Evolutionary conservation across 1,140 invertebrate genomes (phyloP).

Genomic region (Latrodectus geometricus): DNA sequence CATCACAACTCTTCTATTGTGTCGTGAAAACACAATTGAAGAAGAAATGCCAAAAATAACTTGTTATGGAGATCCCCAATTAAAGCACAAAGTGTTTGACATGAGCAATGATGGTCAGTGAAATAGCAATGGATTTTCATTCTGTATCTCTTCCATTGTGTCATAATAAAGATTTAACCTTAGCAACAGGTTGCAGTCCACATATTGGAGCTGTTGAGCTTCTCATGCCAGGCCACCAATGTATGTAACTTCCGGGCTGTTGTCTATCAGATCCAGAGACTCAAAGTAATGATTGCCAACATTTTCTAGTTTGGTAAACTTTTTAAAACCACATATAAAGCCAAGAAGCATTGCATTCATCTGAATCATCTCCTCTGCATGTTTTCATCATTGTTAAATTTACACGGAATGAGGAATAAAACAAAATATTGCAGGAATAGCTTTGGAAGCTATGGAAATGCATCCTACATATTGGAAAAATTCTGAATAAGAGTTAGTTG

Average conservation of each 20-base stretch:
- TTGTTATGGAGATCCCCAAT: conserved; percentile 67
- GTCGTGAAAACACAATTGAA: conserved; percentile 62
- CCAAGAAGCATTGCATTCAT: neutral
- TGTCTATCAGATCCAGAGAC: neutral
- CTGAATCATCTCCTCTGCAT: neutral
- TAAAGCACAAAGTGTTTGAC: conserved; percentile 68
- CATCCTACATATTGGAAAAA: no score
- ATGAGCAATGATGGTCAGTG: conserved; percentile 64
- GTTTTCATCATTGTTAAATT: neutral
- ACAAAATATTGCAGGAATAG: no score
- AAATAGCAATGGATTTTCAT: neutral
- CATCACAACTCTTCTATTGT: conserved; percentile 75
- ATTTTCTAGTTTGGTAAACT: neutral
- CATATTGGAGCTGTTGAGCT: neutral
- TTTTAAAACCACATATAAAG: neutral
- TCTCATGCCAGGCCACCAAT: neutral
- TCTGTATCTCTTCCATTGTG: neutral
- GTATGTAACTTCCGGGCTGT: neutral
- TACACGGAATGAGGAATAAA: no score
- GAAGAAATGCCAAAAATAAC: conserved; percentile 63
- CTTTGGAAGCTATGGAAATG: no score
- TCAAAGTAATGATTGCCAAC: neutral
- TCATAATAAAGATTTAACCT: neutral
- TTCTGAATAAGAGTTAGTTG: no score
- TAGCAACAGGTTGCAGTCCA: neutral